phyloP scores from a whole-genome alignment of 2,888 invertebrate genomes.

The Malthinus seriepunctatus region DNA sequence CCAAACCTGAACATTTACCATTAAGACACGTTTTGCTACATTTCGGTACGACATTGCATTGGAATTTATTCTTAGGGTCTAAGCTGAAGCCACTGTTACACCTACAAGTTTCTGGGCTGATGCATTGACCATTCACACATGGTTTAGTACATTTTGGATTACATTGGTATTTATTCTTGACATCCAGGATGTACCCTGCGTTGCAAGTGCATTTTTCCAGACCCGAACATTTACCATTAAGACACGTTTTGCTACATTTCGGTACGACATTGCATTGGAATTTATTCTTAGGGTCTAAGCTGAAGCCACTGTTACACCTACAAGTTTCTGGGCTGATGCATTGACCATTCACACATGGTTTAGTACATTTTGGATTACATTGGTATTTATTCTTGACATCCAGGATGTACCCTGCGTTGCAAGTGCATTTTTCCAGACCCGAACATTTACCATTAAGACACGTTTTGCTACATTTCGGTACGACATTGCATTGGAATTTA shows the following conservation, averaged over 20 bases:
- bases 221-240: constrained; percentile 25
- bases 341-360: constrained; percentile 34
- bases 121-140: constrained; percentile 33
- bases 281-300: constrained; percentile 50
- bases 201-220: constrained; percentile 53
- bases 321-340: constrained; percentile 37
- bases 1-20: constrained; percentile 43
- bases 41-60: constrained; percentile 10
- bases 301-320: constrained; percentile 60
- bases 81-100: constrained; percentile 57
- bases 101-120: constrained; percentile 37
- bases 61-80: constrained; percentile 46
- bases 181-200: constrained; percentile 44
- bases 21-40: constrained; percentile 18
- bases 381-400: constrained; percentile 39
- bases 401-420: constrained; percentile 52
- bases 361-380: constrained; percentile 51
- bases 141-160: constrained; percentile 28
- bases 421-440: constrained; percentile 52
- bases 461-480: constrained; percentile 53
- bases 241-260: constrained; percentile 17
- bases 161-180: constrained; percentile 34
- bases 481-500: constrained; percentile 41
- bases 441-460: constrained; percentile 58
- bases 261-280: constrained; percentile 19